phyloP scores from a whole-genome alignment of 2,888 invertebrate species.

The Petrolisthes manimaculis region DNA sequence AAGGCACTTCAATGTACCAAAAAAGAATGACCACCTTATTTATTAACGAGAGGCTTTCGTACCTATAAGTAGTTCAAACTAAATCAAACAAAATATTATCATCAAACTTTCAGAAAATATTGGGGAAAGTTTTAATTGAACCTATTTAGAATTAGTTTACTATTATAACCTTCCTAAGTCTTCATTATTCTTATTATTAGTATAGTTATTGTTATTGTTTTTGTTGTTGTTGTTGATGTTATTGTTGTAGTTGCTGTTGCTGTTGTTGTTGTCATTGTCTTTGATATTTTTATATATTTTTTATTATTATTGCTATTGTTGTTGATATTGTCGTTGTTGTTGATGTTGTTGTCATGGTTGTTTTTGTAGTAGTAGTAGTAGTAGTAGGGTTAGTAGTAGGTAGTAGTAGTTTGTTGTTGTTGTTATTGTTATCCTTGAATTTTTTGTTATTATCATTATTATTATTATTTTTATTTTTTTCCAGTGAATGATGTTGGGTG shows the following conservation, averaged over 20 bases:
- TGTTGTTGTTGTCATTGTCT: background rate
- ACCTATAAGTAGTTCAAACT: too few species aligned
- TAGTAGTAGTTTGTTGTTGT: too few species aligned
- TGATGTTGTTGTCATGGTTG: background rate
- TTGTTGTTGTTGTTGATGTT: background rate
- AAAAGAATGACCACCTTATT: too few species aligned
- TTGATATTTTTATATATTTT: background rate
- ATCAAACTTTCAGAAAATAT: too few species aligned
- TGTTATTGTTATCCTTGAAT: background rate
- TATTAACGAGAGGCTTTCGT: too few species aligned
- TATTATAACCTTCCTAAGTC: too few species aligned
- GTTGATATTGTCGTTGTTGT: background rate
- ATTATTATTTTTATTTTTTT: background rate
- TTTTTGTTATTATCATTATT: background rate
- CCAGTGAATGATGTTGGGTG: constrained; percentile 39
- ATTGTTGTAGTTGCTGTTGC: background rate
- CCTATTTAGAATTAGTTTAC: too few species aligned
- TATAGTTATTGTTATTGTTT: background rate
- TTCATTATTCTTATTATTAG: background rate
- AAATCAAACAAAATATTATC: too few species aligned
- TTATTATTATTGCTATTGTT: background rate
- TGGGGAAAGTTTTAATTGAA: too few species aligned
- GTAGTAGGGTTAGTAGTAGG: background rate
- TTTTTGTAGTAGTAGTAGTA: background rate
- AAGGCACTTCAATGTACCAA: too few species aligned